phyloP scores from a whole-genome alignment of 2,797 vertebrate genomes.

The Muscicapa striata region DNA sequence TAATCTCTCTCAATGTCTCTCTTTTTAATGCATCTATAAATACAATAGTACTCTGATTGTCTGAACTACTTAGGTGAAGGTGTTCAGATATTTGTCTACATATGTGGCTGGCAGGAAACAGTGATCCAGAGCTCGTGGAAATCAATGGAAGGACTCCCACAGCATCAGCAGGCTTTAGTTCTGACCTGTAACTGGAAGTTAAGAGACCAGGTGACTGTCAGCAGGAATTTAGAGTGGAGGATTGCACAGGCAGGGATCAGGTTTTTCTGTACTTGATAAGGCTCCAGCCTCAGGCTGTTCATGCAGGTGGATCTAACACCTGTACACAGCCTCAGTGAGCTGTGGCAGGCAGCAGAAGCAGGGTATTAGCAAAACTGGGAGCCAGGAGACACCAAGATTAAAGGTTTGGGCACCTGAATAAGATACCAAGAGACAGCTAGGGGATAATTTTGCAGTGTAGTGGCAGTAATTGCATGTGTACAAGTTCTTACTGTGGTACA shows the following conservation, averaged over 20 bases:
- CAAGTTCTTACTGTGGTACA: neutral
- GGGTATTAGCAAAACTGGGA: conserved; percentile 8
- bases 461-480: neutral
- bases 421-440: neutral
- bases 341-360: neutral
- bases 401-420: neutral
- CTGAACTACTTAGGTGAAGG: neutral
- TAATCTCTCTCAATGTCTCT: conserved; percentile 63
- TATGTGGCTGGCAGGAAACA: neutral
- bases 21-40: neutral
- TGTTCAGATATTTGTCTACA: neutral
- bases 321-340: neutral
- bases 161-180: conserved; percentile 41
- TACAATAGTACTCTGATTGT: neutral
- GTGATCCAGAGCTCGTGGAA: conserved; percentile 13
- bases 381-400: conserved; percentile 3
- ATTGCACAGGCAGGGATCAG: conserved; percentile 47
- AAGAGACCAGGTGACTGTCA: conserved; percentile 55
- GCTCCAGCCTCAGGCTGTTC: conserved; percentile 43
- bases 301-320: conserved; percentile 59
- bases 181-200: conserved; percentile 38
- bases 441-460: neutral
- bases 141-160: conserved; percentile 51
- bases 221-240: conserved; percentile 53
- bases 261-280: conserved; percentile 41